Base-by-base conservation (phyloP, 2,888 invertebrate species). In the Pseudanteris insignis region DNA sequence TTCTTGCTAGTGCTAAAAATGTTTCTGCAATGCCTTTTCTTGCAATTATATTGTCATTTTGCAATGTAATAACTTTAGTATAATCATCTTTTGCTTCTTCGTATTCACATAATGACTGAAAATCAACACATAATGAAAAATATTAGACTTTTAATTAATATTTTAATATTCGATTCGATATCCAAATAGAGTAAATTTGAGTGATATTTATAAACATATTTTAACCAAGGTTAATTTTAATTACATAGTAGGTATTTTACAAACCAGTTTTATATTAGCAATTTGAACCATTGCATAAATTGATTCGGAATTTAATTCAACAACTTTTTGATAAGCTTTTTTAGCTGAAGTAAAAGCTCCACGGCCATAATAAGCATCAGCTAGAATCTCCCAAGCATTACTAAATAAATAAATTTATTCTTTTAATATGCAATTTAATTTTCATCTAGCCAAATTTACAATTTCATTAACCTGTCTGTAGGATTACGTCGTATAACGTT, bases 261-360 rank as follows among this genome's bases (percentile, higher is more conserved):
- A 63, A 44, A 86, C 79, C 75, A 86, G 84, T 82, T 91, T 87
- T 46, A 92, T 89, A 58, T 86, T 84, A 0, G 91, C 92, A 67
- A 91, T 86, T 82, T 90, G 91, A 46, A 91, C 84, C 67, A 86
- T 83, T 2, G 92, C 86, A 79, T 93, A 92, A 12, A 86, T 77
- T 69, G 88, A 86, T 12, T 78, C 81, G 6, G 87, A 82, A 65
- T 86, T 84, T 54, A 93, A 78, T 73, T 88, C 86, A 33, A 88
- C 83, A 8, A 89, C 89, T 81, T 88, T 89, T 65, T 89, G 87
- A 78, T 92, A 96, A 24, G 92, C 93, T 76, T 90, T 91, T 53
- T 94, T 81, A n/a, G 95, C 92, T 4, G 96, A 92, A 33, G 88
- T 89, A 74, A 88, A 90, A n/a, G 95, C 92, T 1, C 96, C 96